Evolutionary conservation across 2,888 invertebrate genomes (phyloP).

Genomic region (Drosophila testacea): DNA sequence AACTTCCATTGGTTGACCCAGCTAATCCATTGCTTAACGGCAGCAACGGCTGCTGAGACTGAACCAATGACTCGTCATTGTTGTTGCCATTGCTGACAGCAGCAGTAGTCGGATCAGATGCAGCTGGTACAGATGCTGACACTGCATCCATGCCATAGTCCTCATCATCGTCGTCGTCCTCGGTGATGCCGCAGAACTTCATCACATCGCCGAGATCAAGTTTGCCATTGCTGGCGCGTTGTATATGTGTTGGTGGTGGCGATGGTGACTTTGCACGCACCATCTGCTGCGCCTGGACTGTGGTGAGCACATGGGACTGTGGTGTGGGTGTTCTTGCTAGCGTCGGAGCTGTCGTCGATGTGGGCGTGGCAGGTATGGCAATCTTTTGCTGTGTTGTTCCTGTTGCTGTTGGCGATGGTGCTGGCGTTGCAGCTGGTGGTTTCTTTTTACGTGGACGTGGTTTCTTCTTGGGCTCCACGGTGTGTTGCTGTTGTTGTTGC

Average conservation of each 20-base stretch:
- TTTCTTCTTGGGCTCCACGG: slow-evolving; percentile 74
- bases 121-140: slow-evolving; percentile 25
- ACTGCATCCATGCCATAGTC: slow-evolving; percentile 85
- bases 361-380: slow-evolving; percentile 54
- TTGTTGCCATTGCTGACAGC: slow-evolving; percentile 22
- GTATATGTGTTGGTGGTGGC: slow-evolving; percentile 75
- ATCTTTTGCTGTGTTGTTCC: slow-evolving; percentile 56
- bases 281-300: slow-evolving; percentile 25
- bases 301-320: slow-evolving; percentile 25
- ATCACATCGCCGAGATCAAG: slow-evolving; percentile 90
- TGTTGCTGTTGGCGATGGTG: slow-evolving; percentile 30
- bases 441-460: slow-evolving; percentile 80
- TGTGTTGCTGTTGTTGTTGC: slow-evolving; percentile 49
- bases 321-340: slow-evolving; percentile 32
- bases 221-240: slow-evolving; percentile 85
- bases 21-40: slow-evolving; percentile 32
- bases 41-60: slow-evolving; percentile 12
- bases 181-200: slow-evolving; percentile 90
- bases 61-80: slow-evolving; percentile 41
- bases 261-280: slow-evolving; percentile 47
- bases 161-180: slow-evolving; percentile 89
- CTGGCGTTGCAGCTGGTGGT: slow-evolving; percentile 46
- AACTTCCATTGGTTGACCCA: slow-evolving; percentile 21
- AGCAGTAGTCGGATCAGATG: slow-evolving; percentile 11
- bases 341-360: slow-evolving; percentile 27